A percentile compares a stretch with the other conserved stretches of the same genome.
Evolutionary conservation across 2,888 invertebrate genomes (phyloP).

Genomic region (Lapara coniferarum): DNA sequence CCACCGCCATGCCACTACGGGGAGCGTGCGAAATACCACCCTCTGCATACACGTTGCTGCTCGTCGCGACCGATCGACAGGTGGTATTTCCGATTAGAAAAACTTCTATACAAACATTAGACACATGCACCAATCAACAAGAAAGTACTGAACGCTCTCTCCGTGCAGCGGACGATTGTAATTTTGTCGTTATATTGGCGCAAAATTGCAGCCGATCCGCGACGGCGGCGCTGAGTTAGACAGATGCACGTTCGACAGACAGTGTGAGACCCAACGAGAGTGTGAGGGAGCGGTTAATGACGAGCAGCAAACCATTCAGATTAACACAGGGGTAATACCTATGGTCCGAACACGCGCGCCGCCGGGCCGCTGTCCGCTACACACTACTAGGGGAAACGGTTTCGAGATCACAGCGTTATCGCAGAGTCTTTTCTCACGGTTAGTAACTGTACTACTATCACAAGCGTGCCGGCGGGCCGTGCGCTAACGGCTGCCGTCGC

Average conservation of each 20-base stretch:
- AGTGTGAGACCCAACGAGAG: slow-evolving; percentile 60
- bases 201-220: slow-evolving; percentile 54
- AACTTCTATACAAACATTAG: slow-evolving; percentile 69
- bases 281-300: slow-evolving; percentile 71
- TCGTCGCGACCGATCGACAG: slow-evolving; percentile 50
- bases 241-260: slow-evolving; percentile 55
- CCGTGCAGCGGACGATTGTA: slow-evolving; percentile 51
- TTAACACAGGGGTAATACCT: slow-evolving; percentile 73
- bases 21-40: slow-evolving; percentile 77
- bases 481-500: slow-evolving; percentile 84
- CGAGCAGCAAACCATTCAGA: slow-evolving; percentile 83
- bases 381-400: slow-evolving; percentile 70
- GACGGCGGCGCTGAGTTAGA: slow-evolving; percentile 45
- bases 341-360: slow-evolving; percentile 62
- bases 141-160: slow-evolving; percentile 44
- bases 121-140: slow-evolving; percentile 70
- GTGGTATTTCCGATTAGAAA: slow-evolving; percentile 72
- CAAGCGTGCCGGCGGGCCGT: slow-evolving; percentile 61
- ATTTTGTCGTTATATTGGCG: slow-evolving; percentile 41
- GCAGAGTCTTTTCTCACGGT: slow-evolving; percentile 71
- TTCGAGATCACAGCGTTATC: slow-evolving; percentile 76
- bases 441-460: slow-evolving; percentile 69
- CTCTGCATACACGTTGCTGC: slow-evolving; percentile 44
- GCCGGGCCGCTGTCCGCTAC: slow-evolving; percentile 55
- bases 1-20: slow-evolving; percentile 75